Percentiles rank a stretch among this genome's conserved stretches.
phyloP scores from a whole-genome alignment of 2,113 vertebrate genomes.

The Elephantulus edwardii region DNA sequence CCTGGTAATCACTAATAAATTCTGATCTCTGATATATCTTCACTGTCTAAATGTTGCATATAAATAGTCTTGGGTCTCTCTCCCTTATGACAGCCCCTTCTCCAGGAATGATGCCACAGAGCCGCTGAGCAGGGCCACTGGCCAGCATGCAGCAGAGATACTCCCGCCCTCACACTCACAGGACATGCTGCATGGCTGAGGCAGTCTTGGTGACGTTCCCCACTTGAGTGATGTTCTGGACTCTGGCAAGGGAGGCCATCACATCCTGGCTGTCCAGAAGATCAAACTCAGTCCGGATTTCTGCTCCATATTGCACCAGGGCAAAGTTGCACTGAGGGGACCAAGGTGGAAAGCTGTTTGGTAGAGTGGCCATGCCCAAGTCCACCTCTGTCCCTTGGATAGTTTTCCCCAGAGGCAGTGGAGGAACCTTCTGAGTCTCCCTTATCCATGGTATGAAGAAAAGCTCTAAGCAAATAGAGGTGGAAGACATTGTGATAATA shows the following conservation, averaged over 20 bases:
- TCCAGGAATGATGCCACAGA: not conserved
- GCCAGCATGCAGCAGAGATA: not conserved
- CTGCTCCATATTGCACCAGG: conserved; percentile 83
- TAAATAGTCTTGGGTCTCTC: not conserved
- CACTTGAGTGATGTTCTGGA: conserved; percentile 82
- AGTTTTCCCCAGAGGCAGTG: not conserved
- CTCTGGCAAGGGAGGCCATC: conserved; percentile 71
- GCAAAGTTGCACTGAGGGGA: conserved; percentile 85
- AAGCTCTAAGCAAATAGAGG: not conserved
- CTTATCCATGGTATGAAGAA: not conserved
- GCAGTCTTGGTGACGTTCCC: conserved; percentile 80
- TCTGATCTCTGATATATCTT: not conserved
- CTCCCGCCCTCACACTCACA: conserved; percentile 81
- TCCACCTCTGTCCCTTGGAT: not conserved
- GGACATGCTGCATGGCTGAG: conserved; percentile 87
- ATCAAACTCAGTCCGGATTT: conserved; percentile 84
- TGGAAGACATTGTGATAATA: not conserved
- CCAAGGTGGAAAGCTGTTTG: not conserved
- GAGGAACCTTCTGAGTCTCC: not conserved
- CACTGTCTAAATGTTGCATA: not conserved
- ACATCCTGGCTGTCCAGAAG: conserved; percentile 77
- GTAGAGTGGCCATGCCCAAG: not conserved
- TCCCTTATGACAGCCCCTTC: not conserved
- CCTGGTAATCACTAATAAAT: not conserved
- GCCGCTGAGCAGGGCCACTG: not conserved